Percentiles rank a stretch among this genome's conserved stretches.
Evolutionary conservation across 2,888 invertebrate genomes (phyloP).

Genomic region (Pedicia rivosa): DNA sequence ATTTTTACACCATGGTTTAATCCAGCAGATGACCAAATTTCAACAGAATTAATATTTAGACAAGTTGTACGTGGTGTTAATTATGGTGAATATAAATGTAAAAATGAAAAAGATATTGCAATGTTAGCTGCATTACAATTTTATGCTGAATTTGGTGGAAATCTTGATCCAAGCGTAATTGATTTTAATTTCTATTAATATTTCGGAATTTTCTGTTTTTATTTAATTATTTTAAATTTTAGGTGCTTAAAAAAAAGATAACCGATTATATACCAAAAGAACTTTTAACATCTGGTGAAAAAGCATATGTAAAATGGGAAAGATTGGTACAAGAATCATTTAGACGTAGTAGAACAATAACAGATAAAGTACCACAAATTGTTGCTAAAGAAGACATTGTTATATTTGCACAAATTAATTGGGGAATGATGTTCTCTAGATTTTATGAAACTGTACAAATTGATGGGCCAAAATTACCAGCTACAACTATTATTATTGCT

Average conservation of each 20-base stretch:
- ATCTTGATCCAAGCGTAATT: constrained; percentile 52
- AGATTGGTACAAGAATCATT: constrained; percentile 55
- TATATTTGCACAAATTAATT: constrained; percentile 76
- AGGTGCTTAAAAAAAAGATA: constrained; percentile 19
- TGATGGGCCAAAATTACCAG: constrained; percentile 47
- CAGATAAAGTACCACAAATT: constrained; percentile 43
- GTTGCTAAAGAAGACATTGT: constrained; percentile 83
- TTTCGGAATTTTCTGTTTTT: background rate
- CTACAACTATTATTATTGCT: constrained; percentile 72
- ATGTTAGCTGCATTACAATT: constrained; percentile 83
- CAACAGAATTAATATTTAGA: constrained; percentile 79
- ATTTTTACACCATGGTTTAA: constrained; percentile 89
- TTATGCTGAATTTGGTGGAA: constrained; percentile 63
- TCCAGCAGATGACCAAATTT: constrained; percentile 59
- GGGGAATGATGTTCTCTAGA: constrained; percentile 88
- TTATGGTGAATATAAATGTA: constrained; percentile 81
- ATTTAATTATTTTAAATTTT: background rate
- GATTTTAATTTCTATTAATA: background rate
- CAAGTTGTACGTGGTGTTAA: constrained; percentile 79
- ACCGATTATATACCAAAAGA: constrained; percentile 21
- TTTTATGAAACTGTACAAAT: constrained; percentile 82
- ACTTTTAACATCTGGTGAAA: constrained; percentile 37
- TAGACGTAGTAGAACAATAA: constrained; percentile 52
- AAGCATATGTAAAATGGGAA: constrained; percentile 53
- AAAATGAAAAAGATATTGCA: constrained; percentile 68